Evolutionary conservation across 2,797 vertebrate genomes (phyloP).

Genomic region (Oreochromis mossambicus): DNA sequence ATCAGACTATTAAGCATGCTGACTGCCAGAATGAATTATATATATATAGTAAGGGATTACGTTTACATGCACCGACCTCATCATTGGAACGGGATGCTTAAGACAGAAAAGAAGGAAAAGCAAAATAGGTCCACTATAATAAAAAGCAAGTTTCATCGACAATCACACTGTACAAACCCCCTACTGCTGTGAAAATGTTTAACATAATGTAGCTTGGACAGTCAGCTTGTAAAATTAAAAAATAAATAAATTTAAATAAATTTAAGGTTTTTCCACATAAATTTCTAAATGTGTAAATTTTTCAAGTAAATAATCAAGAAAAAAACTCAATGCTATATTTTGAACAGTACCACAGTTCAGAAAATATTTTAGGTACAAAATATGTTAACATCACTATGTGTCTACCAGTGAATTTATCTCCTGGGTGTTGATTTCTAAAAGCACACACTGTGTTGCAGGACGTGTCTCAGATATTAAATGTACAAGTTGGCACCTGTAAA

Average conservation of each 20-base stretch:
- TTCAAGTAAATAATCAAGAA: background rate
- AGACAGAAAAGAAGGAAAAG: background rate
- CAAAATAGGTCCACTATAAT: background rate
- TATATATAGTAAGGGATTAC: too few relatives aligned
- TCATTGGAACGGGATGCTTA: background rate
- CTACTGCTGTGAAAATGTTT: background rate
- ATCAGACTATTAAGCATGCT: background rate
- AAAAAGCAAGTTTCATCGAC: background rate
- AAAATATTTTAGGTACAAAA: background rate
- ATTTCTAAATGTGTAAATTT: background rate
- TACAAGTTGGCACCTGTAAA: constrained; percentile 77
- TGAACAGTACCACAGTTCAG: background rate
- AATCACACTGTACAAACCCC: background rate
- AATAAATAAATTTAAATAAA: background rate
- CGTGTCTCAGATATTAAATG: constrained; percentile 74
- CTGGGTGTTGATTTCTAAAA: constrained; percentile 81
- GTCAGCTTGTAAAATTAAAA: fast-evolving
- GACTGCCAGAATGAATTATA: background rate
- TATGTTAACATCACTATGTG: background rate
- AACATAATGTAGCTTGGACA: background rate
- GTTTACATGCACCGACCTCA: background rate
- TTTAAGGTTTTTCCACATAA: background rate
- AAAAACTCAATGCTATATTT: background rate
- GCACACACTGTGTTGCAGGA: constrained; percentile 69
- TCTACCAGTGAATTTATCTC: constrained; percentile 55